A percentile compares a stretch with the other conserved stretches of the same genome.
phyloP scores from a whole-genome alignment of 2,888 invertebrate genomes.

The Lithodes maja region DNA sequence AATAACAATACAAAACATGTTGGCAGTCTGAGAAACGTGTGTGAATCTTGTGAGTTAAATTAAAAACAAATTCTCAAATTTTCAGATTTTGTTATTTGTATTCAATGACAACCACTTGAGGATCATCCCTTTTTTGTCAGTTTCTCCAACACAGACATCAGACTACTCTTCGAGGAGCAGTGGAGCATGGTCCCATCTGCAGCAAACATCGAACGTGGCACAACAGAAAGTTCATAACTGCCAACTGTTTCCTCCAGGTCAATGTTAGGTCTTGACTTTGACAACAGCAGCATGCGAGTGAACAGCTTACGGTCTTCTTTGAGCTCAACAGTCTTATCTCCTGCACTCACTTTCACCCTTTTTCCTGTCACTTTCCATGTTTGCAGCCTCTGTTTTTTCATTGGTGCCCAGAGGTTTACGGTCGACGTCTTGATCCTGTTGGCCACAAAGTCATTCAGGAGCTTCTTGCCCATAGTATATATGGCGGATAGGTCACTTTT shows the following conservation, averaged over 20 bases:
- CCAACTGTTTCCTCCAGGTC: slow-evolving; percentile 7
- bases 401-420: too few relatives aligned
- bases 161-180: background rate
- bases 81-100: too few relatives aligned
- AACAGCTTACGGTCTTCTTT: background rate
- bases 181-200: background rate
- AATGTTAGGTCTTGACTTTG: background rate
- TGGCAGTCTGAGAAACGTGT: too few relatives aligned
- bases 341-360: background rate
- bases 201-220: background rate
- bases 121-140: too few relatives aligned
- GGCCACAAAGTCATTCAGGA: too few relatives aligned
- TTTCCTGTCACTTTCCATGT: background rate
- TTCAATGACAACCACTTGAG: too few relatives aligned
- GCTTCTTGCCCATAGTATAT: background rate
- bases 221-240: background rate
- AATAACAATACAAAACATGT: too few relatives aligned
- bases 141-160: background rate
- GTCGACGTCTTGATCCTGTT: too few relatives aligned
- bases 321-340: too few relatives aligned
- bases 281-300: background rate
- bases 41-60: too few relatives aligned
- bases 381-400: background rate
- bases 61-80: too few relatives aligned
- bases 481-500: background rate